Base-by-base conservation (phyloP, 2,888 invertebrate genomes). In the Mythimna albipuncta region DNA sequence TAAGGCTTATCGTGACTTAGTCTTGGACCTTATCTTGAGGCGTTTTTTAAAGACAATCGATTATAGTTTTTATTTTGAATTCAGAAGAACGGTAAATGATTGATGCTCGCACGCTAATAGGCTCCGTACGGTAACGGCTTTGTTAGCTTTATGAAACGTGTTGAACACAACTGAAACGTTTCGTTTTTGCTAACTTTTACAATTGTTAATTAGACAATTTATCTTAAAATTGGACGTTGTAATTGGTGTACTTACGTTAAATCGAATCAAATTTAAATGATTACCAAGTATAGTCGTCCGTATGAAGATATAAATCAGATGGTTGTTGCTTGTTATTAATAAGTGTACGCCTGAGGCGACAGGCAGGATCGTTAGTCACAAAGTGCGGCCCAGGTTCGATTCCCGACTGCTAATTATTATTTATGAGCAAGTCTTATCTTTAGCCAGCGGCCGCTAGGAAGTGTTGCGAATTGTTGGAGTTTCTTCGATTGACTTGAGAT, bases 361-460 rank as follows among this genome's bases (percentile, higher is more conserved):
- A 75, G 66, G 81, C 67, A 74, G 77, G 87, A 89, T 94, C 90
- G 92, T 93, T 94, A 93, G 91, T 89, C 88, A 87, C 87, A 81
- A 90, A 89, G 88, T 88, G 87, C 88, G 87, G 89, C 82, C 81
- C 88, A 82, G 91, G 90, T 94, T 93, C 89, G 90, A 92, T 89
- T 91, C 92, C 89, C 82, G 89, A 87, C 85, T 87, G 85, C 89
- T 93, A 93, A 95, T 94, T 93, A 94, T 94, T 92, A 93, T 94
- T 94, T 93, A 94, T 92, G 89, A 85, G 68, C 75, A 85, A 85
- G 87, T 89, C 89, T 92, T 91, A 91, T 92, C 89, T 89, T 74
- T 82, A 70, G 91, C 92, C 88, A 66, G 75, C 70, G 92, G 86
- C 90, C 88, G 70, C 66, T 85, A 90, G 90, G 90, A 90, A 91